Base-by-base conservation (phyloP, 2,113 vertebrate genomes). In the Leucopsar rothschildi region DNA sequence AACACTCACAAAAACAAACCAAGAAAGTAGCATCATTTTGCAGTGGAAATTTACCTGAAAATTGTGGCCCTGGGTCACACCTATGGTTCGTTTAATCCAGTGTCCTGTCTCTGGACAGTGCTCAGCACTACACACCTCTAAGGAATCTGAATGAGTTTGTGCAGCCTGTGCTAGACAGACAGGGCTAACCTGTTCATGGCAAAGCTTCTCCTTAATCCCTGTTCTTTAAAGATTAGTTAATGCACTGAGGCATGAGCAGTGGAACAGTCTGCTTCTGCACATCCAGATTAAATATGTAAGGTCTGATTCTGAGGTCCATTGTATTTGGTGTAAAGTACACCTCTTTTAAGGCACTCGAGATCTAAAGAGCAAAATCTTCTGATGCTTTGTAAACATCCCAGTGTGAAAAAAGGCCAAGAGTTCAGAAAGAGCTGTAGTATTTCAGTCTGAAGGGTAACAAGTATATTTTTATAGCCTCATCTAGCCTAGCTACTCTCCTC, bases 151-250 rank as follows among this genome's bases (percentile, higher is more conserved):
- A 93, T 66, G 35, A 88, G 57, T 66, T 76, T 45, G 28, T 81
- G 44, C 47, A 82, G n/a, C 22, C 47, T 42, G 44, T 21, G 56
- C 57, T 49, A 76, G 57, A 85, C 61, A 52, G 57, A 6, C 37
- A 72, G 53, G 37, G 53, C 47, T 82, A 95, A 91, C 92, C 44
- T 92, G 86, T 89, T 75, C 70, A 28, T 33, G 49, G 53, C 35
- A 95, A 94, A 87, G 69, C 79, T 92, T 75, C 44, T 69, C 37
- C 69, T 75, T 96, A 96, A 96, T 95, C 95, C 57, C 57, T 72
- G 47, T 20, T 94, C 88, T 93, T 94, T 92, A 88, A 88, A 88
- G 87, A 92, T 93, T 83, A 92, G 80, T 81, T 86, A 82, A 96
- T 82, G 76, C 76, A 95, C 76, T 94, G 69, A 86, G 93, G 80